A percentile compares a stretch with the other conserved stretches of the same genome.
phyloP scores from a whole-genome alignment of 2,888 invertebrate genomes.

The Mamestra brassicae region DNA sequence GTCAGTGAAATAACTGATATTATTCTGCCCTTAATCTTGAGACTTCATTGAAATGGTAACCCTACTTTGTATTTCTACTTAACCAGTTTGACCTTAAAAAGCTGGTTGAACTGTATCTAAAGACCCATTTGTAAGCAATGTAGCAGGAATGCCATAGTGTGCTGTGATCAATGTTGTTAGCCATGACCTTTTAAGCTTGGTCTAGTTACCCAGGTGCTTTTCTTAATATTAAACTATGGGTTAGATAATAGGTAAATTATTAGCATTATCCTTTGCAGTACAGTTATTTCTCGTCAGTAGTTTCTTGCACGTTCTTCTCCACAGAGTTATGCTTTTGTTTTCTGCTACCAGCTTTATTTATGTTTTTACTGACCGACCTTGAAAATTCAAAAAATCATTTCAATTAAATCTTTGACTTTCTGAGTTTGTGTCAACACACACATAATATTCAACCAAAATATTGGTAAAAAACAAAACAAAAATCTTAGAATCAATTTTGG shows the following conservation, averaged over 20 bases:
- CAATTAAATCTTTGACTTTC: too few relatives aligned
- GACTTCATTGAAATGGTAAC: background rate
- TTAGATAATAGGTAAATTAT: background rate
- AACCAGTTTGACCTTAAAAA: slow-evolving; percentile 13
- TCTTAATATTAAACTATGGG: background rate
- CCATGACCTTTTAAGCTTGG: slow-evolving; percentile 47
- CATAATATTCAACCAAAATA: background rate
- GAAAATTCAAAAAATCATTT: too few relatives aligned
- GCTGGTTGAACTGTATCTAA: slow-evolving; percentile 5
- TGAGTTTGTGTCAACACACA: too few relatives aligned
- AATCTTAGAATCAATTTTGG: background rate
- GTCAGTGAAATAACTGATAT: background rate
- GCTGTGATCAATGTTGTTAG: slow-evolving; percentile 28
- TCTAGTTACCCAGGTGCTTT: slow-evolving; percentile 11
- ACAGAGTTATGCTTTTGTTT: too few relatives aligned
- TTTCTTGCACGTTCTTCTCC: too few relatives aligned
- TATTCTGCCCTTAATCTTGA: background rate
- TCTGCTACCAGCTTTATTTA: too few relatives aligned
- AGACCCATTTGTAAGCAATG: slow-evolving; percentile 10
- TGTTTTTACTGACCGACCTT: too few relatives aligned
- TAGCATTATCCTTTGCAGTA: background rate
- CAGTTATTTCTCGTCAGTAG: too few relatives aligned
- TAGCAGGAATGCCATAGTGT: slow-evolving; percentile 18
- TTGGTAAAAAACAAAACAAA: background rate
- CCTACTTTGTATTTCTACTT: background rate